Evolutionary conservation across 2,797 vertebrate species (phyloP).

Genomic region (Sebastes taczanowskii): DNA sequence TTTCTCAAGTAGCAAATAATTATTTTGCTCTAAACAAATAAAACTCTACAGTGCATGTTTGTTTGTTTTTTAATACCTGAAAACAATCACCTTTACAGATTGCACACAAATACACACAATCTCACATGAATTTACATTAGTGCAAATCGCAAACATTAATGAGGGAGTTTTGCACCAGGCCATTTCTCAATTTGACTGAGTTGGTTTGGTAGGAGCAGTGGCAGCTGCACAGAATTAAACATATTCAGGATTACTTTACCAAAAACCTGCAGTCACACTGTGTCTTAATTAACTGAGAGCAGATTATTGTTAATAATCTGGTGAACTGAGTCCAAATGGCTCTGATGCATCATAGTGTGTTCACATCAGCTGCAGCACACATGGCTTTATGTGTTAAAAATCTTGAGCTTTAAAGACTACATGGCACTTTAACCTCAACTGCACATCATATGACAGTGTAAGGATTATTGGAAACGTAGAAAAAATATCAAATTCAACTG

Average conservation of each 20-base stretch:
- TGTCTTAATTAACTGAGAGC: neutral
- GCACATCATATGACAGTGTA: slow-evolving; percentile 14
- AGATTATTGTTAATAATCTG: neutral
- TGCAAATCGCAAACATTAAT: slow-evolving; percentile 74
- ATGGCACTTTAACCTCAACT: slow-evolving; percentile 64
- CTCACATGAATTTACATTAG: slow-evolving; percentile 68
- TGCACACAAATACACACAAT: slow-evolving; percentile 62
- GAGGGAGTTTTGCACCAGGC: slow-evolving; percentile 25
- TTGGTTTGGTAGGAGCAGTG: slow-evolving; percentile 34
- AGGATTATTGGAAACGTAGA: slow-evolving; percentile 35
- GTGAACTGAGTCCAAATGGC: neutral
- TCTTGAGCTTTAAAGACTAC: slow-evolving; percentile 25
- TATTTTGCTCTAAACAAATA: neutral
- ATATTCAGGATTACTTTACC: slow-evolving; percentile 15
- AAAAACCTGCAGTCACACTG: slow-evolving; percentile 14
- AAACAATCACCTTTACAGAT: slow-evolving; percentile 67
- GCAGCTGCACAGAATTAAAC: slow-evolving; percentile 34
- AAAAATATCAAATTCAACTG: slow-evolving; percentile 46
- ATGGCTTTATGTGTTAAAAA: slow-evolving; percentile 27
- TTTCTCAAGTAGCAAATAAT: neutral
- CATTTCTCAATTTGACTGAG: slow-evolving; percentile 16
- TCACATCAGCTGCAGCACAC: slow-evolving; percentile 17
- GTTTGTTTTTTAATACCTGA: slow-evolving; percentile 63
- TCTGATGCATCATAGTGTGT: neutral
- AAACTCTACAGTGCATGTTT: neutral